These are phyloP conservation scores for Dynastes grantii DNA, from an alignment of 2,888 invertebrate species.

Conservation along the genomic window DNA sequence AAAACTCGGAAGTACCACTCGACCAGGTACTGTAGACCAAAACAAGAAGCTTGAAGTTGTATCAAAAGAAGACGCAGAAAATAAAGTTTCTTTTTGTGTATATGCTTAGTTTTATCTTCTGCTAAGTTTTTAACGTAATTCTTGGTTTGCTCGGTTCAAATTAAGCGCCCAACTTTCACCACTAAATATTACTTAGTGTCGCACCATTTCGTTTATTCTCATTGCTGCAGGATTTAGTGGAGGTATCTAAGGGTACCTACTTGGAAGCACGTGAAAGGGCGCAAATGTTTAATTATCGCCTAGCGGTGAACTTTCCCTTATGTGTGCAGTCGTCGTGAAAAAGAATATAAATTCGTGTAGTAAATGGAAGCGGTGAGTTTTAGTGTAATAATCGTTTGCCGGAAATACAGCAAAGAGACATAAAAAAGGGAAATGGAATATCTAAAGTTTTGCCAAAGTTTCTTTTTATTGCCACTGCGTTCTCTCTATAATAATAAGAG, in stretches of 20 bases:
- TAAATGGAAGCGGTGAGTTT: constrained; percentile 34
- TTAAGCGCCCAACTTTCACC: constrained; percentile 49
- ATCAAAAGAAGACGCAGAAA: background rate
- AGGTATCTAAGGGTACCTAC: background rate
- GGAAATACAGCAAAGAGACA: constrained; percentile 14
- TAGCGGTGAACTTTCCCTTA: constrained; percentile 30
- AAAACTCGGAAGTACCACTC: background rate
- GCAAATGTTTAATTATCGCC: constrained; percentile 42
- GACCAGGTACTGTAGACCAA: background rate
- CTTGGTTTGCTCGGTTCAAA: constrained; percentile 40
- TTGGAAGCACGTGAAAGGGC: constrained; percentile 11
- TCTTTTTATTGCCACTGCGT: constrained; percentile 27
- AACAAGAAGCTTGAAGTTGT: background rate
- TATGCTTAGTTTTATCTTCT: constrained; percentile 2
- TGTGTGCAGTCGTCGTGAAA: constrained; percentile 25
- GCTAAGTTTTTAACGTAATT: constrained; percentile 48
- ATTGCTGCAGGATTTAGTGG: constrained; percentile 40
- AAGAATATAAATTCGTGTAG: constrained; percentile 36
- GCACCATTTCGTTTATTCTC: constrained; percentile 49
- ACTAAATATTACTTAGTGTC: constrained; percentile 52
- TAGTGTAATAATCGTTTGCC: constrained; percentile 41
- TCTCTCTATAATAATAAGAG: constrained; percentile 22
- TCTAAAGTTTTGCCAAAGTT: constrained; percentile 24
- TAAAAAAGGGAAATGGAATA: constrained; percentile 34
- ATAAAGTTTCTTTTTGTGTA: constrained; percentile 11